Conservation (phyloP, 2,113 vertebrate genomes). For the Phocoena phocoena region DNA sequence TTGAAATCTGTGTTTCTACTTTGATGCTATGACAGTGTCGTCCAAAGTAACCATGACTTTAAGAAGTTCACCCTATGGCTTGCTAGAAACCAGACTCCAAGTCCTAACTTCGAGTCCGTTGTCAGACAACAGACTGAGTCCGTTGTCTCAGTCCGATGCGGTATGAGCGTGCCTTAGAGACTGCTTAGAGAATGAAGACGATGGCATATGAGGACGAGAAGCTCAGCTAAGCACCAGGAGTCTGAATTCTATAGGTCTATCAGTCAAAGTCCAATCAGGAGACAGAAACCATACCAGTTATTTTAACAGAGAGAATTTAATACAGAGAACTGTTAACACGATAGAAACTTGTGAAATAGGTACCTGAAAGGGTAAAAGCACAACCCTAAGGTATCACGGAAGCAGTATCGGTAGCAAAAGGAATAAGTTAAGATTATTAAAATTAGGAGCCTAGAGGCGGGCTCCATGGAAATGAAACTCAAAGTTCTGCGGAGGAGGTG, state of each 20-base stretch:
- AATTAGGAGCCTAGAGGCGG: not conserved
- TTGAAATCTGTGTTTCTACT: not conserved
- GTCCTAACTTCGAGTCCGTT: not conserved
- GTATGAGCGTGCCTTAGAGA: fast-evolving
- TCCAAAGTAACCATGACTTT: not conserved
- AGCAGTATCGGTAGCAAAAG: not conserved
- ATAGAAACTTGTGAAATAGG: not conserved
- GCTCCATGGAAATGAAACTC: not conserved
- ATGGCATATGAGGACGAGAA: not conserved
- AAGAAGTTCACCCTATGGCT: not conserved
- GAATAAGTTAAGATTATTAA: not conserved
- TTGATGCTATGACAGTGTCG: not conserved
- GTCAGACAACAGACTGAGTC: not conserved
- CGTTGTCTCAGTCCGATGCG: not conserved
- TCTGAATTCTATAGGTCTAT: not conserved
- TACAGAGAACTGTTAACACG: not conserved
- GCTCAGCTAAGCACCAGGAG: not conserved
- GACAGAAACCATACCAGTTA: not conserved
- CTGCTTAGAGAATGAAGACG: not conserved
- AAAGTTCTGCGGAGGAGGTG: not conserved
- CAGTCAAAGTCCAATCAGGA: not conserved
- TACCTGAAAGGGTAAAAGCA: not conserved
- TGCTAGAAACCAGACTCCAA: not conserved
- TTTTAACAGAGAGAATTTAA: not conserved
- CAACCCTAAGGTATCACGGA: not conserved